Base-by-base conservation (phyloP, 1,140 invertebrate genomes). In the Tyrophagus putrescentiae region DNA sequence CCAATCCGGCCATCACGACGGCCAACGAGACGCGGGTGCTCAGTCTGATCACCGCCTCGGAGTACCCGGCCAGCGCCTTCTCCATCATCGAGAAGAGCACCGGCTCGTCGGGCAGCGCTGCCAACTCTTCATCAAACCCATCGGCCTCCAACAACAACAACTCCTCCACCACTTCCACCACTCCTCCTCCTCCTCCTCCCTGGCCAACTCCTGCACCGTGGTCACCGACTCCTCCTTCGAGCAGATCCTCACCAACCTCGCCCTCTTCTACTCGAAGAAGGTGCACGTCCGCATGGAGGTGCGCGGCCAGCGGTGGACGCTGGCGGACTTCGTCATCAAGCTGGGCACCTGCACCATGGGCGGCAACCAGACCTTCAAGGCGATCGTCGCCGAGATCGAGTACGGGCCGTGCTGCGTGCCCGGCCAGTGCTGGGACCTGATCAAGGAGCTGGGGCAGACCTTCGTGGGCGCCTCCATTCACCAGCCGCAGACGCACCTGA, bases 261-360 rank as follows among this genome's bases (percentile, higher is more conserved):
- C 71, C 72, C 92, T 28, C 72, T 96, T 0, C 87, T 96, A 82
- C 76, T 84, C 66, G 92, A 94, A 72, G 79, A 92, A 92, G 72
- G 87, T 93, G 71, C 72, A 72, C 6, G 72, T 71, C 31, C 76
- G 76, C 69, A 82, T 90, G 58, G 93, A 96, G 72, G 85, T 85
- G 0, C 92, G 93, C 71, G 93, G 92, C 0, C 84, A 86, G 0
- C 76, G 88, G 50, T 96, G 89, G 73, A 87, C 94, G 72, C 78
- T 93, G 28, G 85, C 83, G 0, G 93, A 98, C 71, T 97, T 98
- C 73, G 81, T 88, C 65, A 83, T 96, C 4, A 96, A 96, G 73
- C 76, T 96, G 2, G 92, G 92, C 27, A 87, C 82, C 48, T 90
- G 96, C 2, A 85, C 85, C 9, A 86, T 95, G 76, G 87, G 84